Percentiles rank a stretch among this genome's conserved stretches.
phyloP scores from a whole-genome alignment of 2,888 invertebrate genomes.

The Oscheius onirici region DNA sequence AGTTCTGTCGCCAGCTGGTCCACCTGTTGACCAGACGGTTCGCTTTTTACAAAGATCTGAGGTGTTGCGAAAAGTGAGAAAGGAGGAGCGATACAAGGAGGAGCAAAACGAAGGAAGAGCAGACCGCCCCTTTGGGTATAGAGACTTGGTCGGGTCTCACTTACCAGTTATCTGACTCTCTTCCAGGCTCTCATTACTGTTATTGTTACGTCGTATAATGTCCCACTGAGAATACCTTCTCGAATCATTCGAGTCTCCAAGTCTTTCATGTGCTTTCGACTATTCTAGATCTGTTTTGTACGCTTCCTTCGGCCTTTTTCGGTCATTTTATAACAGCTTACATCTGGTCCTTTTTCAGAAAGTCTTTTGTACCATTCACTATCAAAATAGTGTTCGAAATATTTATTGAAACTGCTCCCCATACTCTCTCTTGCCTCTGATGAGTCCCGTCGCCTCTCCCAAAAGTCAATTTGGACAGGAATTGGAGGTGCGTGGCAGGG shows the following conservation, averaged over 20 bases:
- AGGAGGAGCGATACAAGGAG: constrained; percentile 3
- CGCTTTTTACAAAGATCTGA: constrained; percentile 9
- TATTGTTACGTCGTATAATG: too few species aligned
- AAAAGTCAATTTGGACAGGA: constrained; percentile 19
- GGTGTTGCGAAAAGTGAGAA: constrained; percentile 9
- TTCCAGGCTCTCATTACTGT: neutral
- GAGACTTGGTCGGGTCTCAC: neutral
- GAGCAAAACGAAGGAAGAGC: neutral
- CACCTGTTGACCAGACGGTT: constrained; percentile 12
- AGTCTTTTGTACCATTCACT: too few species aligned
- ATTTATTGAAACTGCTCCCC: neutral
- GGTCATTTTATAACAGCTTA: too few species aligned
- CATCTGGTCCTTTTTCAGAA: too few species aligned
- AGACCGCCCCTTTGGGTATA: constrained; percentile 21
- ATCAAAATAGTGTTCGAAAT: too few species aligned
- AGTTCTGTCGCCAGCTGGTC: constrained; percentile 7
- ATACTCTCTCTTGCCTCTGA: neutral
- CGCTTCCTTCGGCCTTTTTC: too few species aligned
- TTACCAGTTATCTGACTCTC: constrained; percentile 4
- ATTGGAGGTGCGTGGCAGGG: constrained; percentile 27
- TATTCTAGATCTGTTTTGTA: too few species aligned
- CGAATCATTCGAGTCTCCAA: too few species aligned
- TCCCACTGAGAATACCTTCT: too few species aligned
- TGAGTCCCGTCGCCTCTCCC: neutral
- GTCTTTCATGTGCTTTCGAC: too few species aligned